Conservation (phyloP, 2,113 vertebrate species). For the Semicossyphus pulcher region DNA sequence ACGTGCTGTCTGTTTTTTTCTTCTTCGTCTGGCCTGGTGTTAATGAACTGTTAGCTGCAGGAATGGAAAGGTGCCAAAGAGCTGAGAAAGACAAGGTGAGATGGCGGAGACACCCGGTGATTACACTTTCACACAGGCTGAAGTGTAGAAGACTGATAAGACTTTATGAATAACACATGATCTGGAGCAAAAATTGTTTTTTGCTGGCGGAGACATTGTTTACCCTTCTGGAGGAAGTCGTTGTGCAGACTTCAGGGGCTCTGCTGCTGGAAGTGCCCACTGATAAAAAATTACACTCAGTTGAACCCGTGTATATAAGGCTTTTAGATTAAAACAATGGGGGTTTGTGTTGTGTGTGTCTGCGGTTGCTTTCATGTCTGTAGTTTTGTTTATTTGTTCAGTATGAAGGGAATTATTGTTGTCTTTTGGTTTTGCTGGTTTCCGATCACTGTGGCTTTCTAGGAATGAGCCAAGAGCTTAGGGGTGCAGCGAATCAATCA, state of each 20-base stretch:
- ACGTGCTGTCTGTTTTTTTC: not conserved
- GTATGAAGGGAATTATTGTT: too few relatives aligned
- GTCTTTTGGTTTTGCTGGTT: too few relatives aligned
- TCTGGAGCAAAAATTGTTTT: not conserved
- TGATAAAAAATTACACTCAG: too few relatives aligned
- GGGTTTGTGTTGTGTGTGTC: too few relatives aligned
- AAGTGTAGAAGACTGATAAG: not conserved
- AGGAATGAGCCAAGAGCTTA: too few relatives aligned
- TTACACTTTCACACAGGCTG: conserved; percentile 10
- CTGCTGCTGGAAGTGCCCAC: not conserved
- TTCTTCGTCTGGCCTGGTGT: conserved; percentile 9
- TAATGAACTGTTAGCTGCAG: conserved; percentile 29
- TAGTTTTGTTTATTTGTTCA: too few relatives aligned
- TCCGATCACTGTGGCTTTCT: too few relatives aligned
- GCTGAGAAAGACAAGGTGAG: conserved; percentile 34
- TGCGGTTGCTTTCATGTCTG: too few relatives aligned
- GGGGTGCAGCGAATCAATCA: too few relatives aligned
- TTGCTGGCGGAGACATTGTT: not conserved
- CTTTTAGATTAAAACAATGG: too few relatives aligned
- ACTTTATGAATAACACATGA: not conserved
- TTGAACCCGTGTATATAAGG: too few relatives aligned
- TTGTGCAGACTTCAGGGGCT: not conserved
- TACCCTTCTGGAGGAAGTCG: not conserved
- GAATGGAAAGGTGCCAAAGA: conserved; percentile 33
- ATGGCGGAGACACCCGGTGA: not conserved